Percentiles rank a stretch among this genome's conserved stretches.
Evolutionary conservation across 2,888 invertebrate species (phyloP).

Genomic region (Apantesis nais): DNA sequence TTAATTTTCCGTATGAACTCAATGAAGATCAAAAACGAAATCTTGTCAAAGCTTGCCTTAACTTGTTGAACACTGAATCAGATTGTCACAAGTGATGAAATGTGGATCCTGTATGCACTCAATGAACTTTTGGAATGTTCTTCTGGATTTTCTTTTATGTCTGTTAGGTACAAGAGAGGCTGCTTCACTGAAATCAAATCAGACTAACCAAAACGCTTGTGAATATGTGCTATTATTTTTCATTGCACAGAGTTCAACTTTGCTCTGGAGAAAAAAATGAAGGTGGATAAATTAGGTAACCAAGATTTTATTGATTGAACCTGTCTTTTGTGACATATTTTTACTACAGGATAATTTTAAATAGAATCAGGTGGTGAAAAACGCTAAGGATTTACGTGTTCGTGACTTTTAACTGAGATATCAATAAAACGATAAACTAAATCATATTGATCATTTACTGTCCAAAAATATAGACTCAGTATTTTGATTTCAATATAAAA

Average conservation of each 20-base stretch:
- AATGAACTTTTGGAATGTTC: neutral
- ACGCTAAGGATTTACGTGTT: too few relatives aligned
- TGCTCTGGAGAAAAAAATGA: neutral
- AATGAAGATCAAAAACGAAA: neutral
- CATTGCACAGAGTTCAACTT: neutral
- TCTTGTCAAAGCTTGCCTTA: neutral
- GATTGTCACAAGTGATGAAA: neutral
- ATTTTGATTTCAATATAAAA: neutral
- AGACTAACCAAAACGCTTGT: neutral
- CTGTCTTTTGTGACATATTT: neutral
- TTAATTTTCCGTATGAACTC: neutral
- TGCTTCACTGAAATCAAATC: neutral
- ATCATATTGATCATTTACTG: too few relatives aligned
- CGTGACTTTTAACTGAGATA: neutral
- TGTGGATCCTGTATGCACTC: neutral
- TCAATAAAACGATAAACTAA: neutral
- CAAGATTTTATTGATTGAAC: neutral
- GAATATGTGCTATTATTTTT: neutral
- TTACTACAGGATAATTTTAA: neutral
- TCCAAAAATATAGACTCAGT: neutral
- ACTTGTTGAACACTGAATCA: neutral
- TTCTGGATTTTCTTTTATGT: neutral
- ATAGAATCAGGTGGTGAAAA: neutral
- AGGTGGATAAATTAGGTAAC: neutral
- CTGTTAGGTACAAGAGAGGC: neutral